A percentile compares a stretch with the other conserved stretches of the same genome.
Evolutionary conservation across 2,797 vertebrate species (phyloP).

Genomic region (Pangasius macronema): DNA sequence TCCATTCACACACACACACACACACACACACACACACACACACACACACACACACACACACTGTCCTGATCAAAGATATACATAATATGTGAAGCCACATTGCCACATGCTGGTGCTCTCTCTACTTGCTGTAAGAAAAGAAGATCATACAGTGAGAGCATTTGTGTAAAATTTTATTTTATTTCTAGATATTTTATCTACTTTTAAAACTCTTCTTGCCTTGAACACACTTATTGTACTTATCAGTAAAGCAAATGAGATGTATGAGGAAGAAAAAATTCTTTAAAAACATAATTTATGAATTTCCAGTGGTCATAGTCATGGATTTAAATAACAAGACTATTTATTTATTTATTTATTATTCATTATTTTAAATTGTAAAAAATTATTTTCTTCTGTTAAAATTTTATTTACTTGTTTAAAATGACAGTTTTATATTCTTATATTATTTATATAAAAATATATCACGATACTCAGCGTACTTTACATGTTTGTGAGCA

Average conservation of each 20-base stretch:
- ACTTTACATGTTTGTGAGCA: too few relatives aligned
- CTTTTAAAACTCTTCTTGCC: not conserved
- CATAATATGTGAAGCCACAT: not conserved
- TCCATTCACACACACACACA: not conserved
- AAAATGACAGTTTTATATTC: too few relatives aligned
- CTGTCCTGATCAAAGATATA: not conserved
- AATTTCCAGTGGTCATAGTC: not conserved
- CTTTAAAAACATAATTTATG: not conserved
- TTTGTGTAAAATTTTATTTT: not conserved
- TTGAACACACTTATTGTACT: not conserved
- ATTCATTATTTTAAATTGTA: not conserved
- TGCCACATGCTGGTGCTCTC: constrained; percentile 12
- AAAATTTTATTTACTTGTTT: not conserved
- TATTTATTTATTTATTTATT: not conserved
- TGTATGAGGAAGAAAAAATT: not conserved
- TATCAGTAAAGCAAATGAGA: not conserved
- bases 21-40: constrained; percentile 31
- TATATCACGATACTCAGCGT: too few relatives aligned
- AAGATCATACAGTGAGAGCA: not conserved
- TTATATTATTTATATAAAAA: too few relatives aligned
- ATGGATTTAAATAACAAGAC: not conserved
- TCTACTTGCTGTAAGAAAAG: not conserved
- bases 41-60: constrained; percentile 14
- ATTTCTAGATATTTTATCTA: not conserved
- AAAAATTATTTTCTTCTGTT: not conserved